These are phyloP conservation scores for Acipenser ruthenus DNA, from an alignment of 2,797 vertebrate genomes.

Conservation along the genomic window DNA sequence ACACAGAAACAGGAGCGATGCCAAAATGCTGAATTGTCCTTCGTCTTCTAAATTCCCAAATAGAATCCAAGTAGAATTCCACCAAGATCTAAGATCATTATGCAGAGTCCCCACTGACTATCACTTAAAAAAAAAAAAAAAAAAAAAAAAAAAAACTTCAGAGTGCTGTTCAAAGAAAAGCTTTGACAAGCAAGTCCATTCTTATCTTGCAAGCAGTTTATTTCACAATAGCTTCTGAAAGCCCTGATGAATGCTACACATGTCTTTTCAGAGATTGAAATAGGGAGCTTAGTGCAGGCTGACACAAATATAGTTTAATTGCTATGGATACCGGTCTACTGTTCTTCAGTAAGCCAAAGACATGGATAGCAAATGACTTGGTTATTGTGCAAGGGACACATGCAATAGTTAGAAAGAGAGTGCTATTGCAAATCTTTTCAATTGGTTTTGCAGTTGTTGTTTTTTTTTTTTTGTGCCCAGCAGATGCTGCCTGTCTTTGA, in stretches of 20 bases:
- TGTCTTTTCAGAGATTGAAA: slow-evolving; percentile 8
- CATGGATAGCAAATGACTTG: slow-evolving; percentile 52
- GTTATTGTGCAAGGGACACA: slow-evolving; percentile 38
- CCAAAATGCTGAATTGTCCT: no score
- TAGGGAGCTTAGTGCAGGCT: neutral
- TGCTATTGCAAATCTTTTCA: slow-evolving; percentile 17
- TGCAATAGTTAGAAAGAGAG: slow-evolving; percentile 27
- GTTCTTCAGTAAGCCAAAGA: slow-evolving; percentile 31
- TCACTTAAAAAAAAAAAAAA: no score
- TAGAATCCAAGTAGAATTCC: no score
- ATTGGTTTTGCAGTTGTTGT: slow-evolving; percentile 7
- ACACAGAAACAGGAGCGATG: no score
- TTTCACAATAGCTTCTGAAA: neutral
- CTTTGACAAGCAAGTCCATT: slow-evolving; percentile 10
- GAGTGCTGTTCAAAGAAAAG: neutral
- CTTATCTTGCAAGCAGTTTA: slow-evolving; percentile 1
- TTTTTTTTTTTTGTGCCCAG: slow-evolving; percentile 31
- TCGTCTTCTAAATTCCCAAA: no score
- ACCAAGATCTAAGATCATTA: neutral
- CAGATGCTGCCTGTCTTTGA: slow-evolving; percentile 33
- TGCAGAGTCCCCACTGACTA: neutral
- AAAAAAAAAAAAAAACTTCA: neutral
- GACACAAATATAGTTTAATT: slow-evolving; percentile 10
- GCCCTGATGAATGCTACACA: neutral
- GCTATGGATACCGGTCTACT: slow-evolving; percentile 11